Percentiles rank a stretch among this genome's conserved stretches.
phyloP scores from a whole-genome alignment of 1,140 invertebrate genomes.

The Schlechtendalia chinensis region DNA sequence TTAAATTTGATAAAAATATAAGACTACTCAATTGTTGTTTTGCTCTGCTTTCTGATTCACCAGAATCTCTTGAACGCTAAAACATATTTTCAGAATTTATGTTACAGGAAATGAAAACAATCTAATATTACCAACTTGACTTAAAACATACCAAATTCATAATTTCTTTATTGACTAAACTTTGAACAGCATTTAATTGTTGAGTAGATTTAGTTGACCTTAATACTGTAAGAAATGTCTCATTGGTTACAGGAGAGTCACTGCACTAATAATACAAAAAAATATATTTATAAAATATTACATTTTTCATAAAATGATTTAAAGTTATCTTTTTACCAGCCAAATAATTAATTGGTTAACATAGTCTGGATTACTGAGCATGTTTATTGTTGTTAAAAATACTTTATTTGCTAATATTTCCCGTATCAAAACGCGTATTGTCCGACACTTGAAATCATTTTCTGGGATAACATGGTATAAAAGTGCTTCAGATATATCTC shows the following conservation, averaged over 20 bases:
- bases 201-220: slow-evolving; percentile 74
- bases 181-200: slow-evolving; percentile 76
- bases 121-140: too few relatives aligned
- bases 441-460: slow-evolving; percentile 81
- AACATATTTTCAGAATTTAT: background rate
- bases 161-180: slow-evolving; percentile 63
- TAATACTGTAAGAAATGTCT: slow-evolving; percentile 78
- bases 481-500: slow-evolving; percentile 79
- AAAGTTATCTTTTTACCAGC: slow-evolving; percentile 67
- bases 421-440: slow-evolving; percentile 73
- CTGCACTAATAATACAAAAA: slow-evolving; percentile 66
- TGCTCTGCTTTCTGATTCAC: slow-evolving; percentile 41
- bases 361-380: slow-evolving; percentile 90
- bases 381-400: slow-evolving; percentile 74
- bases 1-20: slow-evolving; percentile 43
- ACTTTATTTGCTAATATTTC: slow-evolving; percentile 80
- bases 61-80: slow-evolving; percentile 45
- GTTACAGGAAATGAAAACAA: too few relatives aligned
- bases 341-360: slow-evolving; percentile 89
- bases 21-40: slow-evolving; percentile 47
- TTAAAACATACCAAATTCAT: slow-evolving; percentile 39
- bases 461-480: slow-evolving; percentile 81
- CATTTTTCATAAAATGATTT: background rate
- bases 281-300: slow-evolving; percentile 6
- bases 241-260: slow-evolving; percentile 72